Evolutionary conservation across 2,113 vertebrate species (phyloP), one percentile per base, ranked within the genome.

Genomic region (Forbesichthys agassizii): DNA sequence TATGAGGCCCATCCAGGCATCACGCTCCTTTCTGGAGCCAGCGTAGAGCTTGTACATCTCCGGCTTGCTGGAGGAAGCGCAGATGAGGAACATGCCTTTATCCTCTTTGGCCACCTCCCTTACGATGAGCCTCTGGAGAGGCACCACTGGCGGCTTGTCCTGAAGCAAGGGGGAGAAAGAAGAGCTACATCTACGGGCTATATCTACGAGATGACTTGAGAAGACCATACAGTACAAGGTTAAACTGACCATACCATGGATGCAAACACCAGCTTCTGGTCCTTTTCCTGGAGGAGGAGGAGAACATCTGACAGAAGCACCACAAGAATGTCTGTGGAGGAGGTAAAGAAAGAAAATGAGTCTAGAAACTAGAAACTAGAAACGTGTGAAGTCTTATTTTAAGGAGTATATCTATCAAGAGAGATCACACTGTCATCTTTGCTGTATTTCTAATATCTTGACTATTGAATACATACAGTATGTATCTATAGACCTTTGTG

Each of bases 21-120:
- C 85, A 47, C 96, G 87, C 18, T 96, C 96, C 47, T 96, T 94
- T 53, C 88, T 94, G 2, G 96, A 96, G 77, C 85, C 64, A 0
- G 94, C 93, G 80, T 95, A 91, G 61, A 99, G 93, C 88, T 98
- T 95, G 1, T 99, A 99, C 96, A 98, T 96, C 85, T 96, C 96
- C 0, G 95, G 94, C 52, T 92, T 88, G 48, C 88, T 78, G 20
- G 92, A 75, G 63, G 94, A 95, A 66, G 93, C 94, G 0, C 94
- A 95, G 84, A 99, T 98, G 16, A 99, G 91, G 67, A 94, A 99
- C 94, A 99, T 94, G 51, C 94, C 96, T 66, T 93, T 95, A 73
- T 97, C 95, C 53, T 96, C 94, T 0, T 95, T 94, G 74, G 97
- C 98, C 33, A 96, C 95, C 66, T 98, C 95, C 70, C 98, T 89